Percentiles rank a stretch among this genome's conserved stretches.
Evolutionary conservation across 2,888 invertebrate genomes (phyloP).

Genomic region (Parelbella ahira): DNA sequence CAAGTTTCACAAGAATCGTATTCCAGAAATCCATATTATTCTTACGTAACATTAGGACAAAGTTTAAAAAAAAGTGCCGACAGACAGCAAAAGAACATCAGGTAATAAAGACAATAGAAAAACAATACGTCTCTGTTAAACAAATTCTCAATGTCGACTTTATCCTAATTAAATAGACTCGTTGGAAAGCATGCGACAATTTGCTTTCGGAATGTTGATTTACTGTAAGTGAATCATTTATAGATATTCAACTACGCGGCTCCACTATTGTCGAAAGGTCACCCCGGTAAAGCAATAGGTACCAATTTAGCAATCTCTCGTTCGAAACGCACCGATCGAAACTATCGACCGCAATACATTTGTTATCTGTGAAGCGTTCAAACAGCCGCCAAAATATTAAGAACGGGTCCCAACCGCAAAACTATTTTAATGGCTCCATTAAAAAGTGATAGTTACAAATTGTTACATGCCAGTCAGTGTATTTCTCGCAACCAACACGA

Average conservation of each 20-base stretch:
- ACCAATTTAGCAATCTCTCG: constrained; percentile 54
- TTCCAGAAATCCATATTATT: constrained; percentile 35
- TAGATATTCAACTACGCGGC: no score
- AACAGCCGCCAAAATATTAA: constrained; percentile 63
- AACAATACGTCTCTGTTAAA: constrained; percentile 51
- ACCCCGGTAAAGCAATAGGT: constrained; percentile 47
- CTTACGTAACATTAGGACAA: constrained; percentile 36
- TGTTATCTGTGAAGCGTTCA: constrained; percentile 46
- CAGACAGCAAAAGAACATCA: constrained; percentile 45
- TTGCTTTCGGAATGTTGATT: constrained; percentile 39
- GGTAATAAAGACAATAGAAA: constrained; percentile 55
- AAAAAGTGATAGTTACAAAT: constrained; percentile 76
- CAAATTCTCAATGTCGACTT: constrained; percentile 43
- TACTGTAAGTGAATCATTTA: constrained; percentile 33
- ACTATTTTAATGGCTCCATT: constrained; percentile 71
- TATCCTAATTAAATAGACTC: constrained; percentile 41
- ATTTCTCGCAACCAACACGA: not conserved
- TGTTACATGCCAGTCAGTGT: constrained; percentile 35
- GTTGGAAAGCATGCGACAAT: constrained; percentile 37
- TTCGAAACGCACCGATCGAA: constrained; percentile 42
- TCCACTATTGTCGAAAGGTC: no score
- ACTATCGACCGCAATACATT: constrained; percentile 62
- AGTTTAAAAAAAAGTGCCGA: constrained; percentile 40
- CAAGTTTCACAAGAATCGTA: no score
- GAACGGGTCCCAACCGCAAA: constrained; percentile 61